phyloP scores from a whole-genome alignment of 2,888 invertebrate genomes.

The Epiblema foenella region DNA sequence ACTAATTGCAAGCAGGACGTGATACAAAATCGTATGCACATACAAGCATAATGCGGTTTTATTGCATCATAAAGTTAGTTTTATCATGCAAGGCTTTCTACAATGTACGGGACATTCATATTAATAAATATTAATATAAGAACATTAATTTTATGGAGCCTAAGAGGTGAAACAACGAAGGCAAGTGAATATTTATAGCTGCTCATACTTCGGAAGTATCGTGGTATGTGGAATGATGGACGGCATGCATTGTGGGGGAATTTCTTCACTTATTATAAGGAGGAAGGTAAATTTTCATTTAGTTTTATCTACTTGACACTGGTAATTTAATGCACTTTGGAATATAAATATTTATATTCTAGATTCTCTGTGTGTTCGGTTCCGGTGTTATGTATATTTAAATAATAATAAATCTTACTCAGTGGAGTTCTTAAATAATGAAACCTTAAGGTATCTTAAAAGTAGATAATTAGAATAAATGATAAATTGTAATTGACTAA shows the following conservation, averaged over 20 bases:
- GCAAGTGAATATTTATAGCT: slow-evolving; percentile 79
- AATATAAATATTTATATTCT: slow-evolving; percentile 13
- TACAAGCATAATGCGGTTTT: slow-evolving; percentile 67
- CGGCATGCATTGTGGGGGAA: slow-evolving; percentile 52
- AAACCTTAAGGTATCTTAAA: too few relatives aligned
- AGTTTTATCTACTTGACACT: slow-evolving; percentile 34
- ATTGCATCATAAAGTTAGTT: slow-evolving; percentile 78
- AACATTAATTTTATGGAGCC: slow-evolving; percentile 80
- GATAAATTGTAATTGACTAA: too few relatives aligned
- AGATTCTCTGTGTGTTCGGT: not conserved
- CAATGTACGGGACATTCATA: slow-evolving; percentile 68
- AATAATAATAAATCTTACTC: too few relatives aligned
- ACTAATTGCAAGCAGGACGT: slow-evolving; percentile 43
- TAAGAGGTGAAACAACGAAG: slow-evolving; percentile 77
- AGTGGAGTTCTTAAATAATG: too few relatives aligned
- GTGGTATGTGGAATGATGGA: slow-evolving; percentile 57
- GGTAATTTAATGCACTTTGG: slow-evolving; percentile 28
- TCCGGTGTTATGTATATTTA: too few relatives aligned
- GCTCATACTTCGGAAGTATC: slow-evolving; percentile 66
- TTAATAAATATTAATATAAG: slow-evolving; percentile 81
- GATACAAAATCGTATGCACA: slow-evolving; percentile 55
- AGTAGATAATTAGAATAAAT: too few relatives aligned
- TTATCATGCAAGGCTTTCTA: slow-evolving; percentile 72
- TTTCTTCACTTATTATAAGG: slow-evolving; percentile 56
- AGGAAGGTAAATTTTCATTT: slow-evolving; percentile 48